phyloP scores from a whole-genome alignment of 2,113 vertebrate genomes.

The Prolemur simus region DNA sequence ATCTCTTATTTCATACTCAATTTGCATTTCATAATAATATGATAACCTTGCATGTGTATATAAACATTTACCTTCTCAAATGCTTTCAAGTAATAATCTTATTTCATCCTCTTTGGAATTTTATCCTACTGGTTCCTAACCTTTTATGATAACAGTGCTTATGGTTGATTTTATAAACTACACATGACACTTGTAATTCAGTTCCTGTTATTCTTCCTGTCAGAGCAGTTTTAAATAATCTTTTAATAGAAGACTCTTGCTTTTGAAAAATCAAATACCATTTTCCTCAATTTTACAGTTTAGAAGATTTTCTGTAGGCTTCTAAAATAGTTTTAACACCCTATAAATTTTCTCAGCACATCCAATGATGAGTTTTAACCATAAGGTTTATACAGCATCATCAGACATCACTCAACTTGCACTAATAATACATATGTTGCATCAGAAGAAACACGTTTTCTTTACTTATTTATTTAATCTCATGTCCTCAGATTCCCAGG shows the following conservation, averaged over 20 bases:
- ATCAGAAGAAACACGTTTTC: background rate
- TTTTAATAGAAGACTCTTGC: constrained; percentile 37
- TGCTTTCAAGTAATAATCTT: constrained; percentile 42
- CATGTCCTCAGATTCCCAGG: background rate
- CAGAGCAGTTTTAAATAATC: constrained; percentile 59
- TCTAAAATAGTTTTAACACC: constrained; percentile 35
- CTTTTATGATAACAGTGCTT: constrained; percentile 32
- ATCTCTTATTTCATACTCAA: background rate
- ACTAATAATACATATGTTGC: background rate
- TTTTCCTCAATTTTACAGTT: constrained; percentile 51
- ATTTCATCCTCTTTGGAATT: constrained; percentile 43
- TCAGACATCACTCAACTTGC: background rate
- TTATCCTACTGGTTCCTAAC: background rate
- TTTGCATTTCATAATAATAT: constrained; percentile 28
- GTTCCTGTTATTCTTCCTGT: constrained; percentile 42
- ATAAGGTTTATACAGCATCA: background rate
- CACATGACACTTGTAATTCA: constrained; percentile 46
- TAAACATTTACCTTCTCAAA: constrained; percentile 43
- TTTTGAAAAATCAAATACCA: constrained; percentile 45
- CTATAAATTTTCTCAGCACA: constrained; percentile 26
- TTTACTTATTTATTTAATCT: background rate
- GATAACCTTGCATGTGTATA: background rate
- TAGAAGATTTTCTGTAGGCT: constrained; percentile 39
- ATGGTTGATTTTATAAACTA: constrained; percentile 58
- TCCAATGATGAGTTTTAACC: background rate